phyloP scores from a whole-genome alignment of 2,113 vertebrate species.

The Collichthys lucidus region DNA sequence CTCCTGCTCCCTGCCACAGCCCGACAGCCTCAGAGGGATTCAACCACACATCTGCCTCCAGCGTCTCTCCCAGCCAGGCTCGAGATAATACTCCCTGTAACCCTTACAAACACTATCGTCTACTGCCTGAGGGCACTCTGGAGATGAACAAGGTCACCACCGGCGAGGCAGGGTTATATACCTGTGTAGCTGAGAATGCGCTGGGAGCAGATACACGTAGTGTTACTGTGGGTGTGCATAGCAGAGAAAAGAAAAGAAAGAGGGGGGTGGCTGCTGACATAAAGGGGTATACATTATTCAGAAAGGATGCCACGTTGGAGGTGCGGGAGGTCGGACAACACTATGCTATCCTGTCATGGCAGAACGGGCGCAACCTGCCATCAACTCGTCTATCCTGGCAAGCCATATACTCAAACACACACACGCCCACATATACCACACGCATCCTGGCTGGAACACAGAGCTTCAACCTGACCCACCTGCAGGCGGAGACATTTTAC shows the following conservation, averaged over 20 bases:
- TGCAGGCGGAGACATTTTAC: slow-evolving; percentile 90
- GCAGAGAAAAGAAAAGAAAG: slow-evolving; percentile 69
- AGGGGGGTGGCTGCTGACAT: slow-evolving; percentile 41
- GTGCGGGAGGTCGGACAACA: slow-evolving; percentile 85
- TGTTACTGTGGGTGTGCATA: slow-evolving; percentile 86
- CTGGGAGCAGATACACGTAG: slow-evolving; percentile 93
- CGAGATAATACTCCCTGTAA: slow-evolving; percentile 34
- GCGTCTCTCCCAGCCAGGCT: neutral
- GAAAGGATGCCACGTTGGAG: slow-evolving; percentile 67
- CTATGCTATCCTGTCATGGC: slow-evolving; percentile 89
- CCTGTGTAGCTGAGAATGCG: slow-evolving; percentile 95
- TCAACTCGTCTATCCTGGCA: slow-evolving; percentile 93
- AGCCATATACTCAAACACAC: slow-evolving; percentile 65
- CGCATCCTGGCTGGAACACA: slow-evolving; percentile 90
- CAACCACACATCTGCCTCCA: slow-evolving; percentile 37
- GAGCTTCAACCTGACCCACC: slow-evolving; percentile 92
- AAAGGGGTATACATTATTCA: slow-evolving; percentile 45
- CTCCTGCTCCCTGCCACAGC: slow-evolving; percentile 30
- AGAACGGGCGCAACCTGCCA: slow-evolving; percentile 84
- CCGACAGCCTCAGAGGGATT: slow-evolving; percentile 34
- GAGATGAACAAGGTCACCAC: slow-evolving; percentile 86
- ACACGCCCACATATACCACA: slow-evolving; percentile 77
- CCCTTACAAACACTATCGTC: slow-evolving; percentile 75
- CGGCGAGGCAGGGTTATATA: slow-evolving; percentile 90
- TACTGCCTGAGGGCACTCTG: slow-evolving; percentile 91